Conservation (phyloP, 2,113 vertebrate genomes). For the Oncorhynchus keta region DNA sequence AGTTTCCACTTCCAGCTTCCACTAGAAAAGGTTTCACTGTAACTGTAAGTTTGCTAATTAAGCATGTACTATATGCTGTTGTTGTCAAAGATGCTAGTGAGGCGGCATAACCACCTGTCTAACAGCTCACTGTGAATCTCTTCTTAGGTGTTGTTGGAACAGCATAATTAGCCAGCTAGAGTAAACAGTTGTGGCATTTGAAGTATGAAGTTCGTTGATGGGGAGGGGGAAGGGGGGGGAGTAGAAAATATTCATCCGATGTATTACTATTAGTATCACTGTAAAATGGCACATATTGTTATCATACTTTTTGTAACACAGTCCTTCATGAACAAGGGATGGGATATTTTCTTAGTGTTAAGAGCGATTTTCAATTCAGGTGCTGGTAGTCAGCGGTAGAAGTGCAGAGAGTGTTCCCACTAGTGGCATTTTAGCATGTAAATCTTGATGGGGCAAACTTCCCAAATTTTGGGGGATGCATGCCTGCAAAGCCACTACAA, state of each 20-base stretch:
- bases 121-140: neutral
- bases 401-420: too few relatives aligned
- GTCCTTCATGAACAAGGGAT: neutral
- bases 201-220: neutral
- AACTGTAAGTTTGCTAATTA: neutral
- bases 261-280: neutral
- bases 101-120: slow-evolving; percentile 3
- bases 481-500: too few relatives aligned
- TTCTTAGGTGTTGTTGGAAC: neutral
- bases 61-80: neutral
- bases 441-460: too few relatives aligned
- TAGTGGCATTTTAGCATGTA: too few relatives aligned
- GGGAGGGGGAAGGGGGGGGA: too few relatives aligned
- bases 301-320: neutral
- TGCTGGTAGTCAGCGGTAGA: neutral
- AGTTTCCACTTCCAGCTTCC: neutral
- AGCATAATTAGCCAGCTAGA: neutral
- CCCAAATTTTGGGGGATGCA: too few relatives aligned
- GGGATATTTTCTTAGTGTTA: too few relatives aligned
- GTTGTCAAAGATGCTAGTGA: neutral
- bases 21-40: slow-evolving; percentile 2
- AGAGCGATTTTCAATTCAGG: neutral
- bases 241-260: neutral
- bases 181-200: neutral
- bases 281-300: neutral